Evolutionary conservation across 2,888 invertebrate genomes (phyloP), one percentile per base, ranked within the genome.

Genomic region (Caenorhabditis uteleia): DNA sequence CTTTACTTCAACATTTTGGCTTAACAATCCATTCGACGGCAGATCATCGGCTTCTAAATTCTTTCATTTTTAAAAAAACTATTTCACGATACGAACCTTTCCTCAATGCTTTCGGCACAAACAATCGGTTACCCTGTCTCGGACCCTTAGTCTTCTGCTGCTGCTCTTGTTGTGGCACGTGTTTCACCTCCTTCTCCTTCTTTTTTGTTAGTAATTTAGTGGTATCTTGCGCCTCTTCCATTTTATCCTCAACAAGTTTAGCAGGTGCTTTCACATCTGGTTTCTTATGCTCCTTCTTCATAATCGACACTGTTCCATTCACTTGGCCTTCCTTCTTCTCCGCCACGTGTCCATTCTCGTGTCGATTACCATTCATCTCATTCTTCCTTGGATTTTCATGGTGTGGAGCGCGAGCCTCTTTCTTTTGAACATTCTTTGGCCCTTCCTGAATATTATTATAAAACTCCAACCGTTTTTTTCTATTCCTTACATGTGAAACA

Each of bases 181-280:
- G 54, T 34, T 42, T 56, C 31, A 58, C 56, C 46, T 54, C 47
- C 33, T 57, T 67, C 49, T 70, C 64, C 38, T 45, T 69, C 33
- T n/a, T n/a, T n/a, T n/a, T n/a, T n/a, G n/a, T n/a, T n/a, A n/a
- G n/a, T n/a, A n/a, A n/a, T n/a, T n/a, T n/a, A n/a, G n/a, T n/a
- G n/a, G n/a, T n/a, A n/a, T n/a, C n/a, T n/a, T n/a, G n/a, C n/a
- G n/a, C n/a, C n/a, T n/a, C n/a, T n/a, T n/a, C n/a, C n/a, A n/a
- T n/a, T n/a, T n/a, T n/a, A n/a, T n/a, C n/a, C n/a, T n/a, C n/a
- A n/a, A n/a, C n/a, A n/a, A n/a, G n/a, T n/a, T n/a, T n/a, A n/a
- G n/a, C n/a, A n/a, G n/a, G n/a, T n/a, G n/a, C n/a, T n/a, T n/a
- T n/a, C n/a, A n/a, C n/a, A n/a, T n/a, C n/a, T n/a, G n/a, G n/a